Percentiles rank a stretch among this genome's conserved stretches.
These are phyloP conservation scores for Neolamprologus tretocephalus DNA, from an alignment of 2,113 vertebrate species.

Conservation along the genomic window DNA sequence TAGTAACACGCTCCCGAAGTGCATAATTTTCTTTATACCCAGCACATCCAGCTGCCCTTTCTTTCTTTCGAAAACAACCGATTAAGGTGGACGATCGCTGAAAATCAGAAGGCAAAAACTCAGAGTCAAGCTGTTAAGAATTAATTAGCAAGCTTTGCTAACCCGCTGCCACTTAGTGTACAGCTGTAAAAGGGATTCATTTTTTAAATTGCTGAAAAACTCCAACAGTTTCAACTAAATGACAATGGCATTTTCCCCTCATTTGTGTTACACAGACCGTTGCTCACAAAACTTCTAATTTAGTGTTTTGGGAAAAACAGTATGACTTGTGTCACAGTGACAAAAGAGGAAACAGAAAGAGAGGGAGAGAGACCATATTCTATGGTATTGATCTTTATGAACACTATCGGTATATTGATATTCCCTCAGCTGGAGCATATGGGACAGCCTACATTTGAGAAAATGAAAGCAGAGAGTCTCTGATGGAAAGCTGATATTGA, in stretches of 20 bases:
- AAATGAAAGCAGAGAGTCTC: constrained; percentile 47
- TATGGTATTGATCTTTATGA: constrained; percentile 61
- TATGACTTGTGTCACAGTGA: constrained; percentile 41
- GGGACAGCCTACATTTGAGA: constrained; percentile 35
- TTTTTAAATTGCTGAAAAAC: constrained; percentile 8
- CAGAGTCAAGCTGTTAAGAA: not conserved
- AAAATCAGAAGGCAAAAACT: not conserved
- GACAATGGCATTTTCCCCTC: constrained; percentile 8
- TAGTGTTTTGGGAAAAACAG: constrained; percentile 5
- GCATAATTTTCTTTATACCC: not conserved
- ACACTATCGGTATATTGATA: constrained; percentile 62
- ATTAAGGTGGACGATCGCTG: not conserved
- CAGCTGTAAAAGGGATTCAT: not conserved
- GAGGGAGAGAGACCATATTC: constrained; percentile 41
- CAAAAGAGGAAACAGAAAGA: not conserved
- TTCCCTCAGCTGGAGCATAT: constrained; percentile 51
- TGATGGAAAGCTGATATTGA: constrained; percentile 45
- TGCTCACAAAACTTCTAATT: constrained; percentile 32
- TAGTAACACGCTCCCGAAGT: not conserved
- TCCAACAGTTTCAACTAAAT: not conserved
- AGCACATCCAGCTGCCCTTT: not conserved
- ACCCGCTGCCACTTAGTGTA: not conserved
- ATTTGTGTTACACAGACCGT: constrained; percentile 44
- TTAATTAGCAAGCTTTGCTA: not conserved
- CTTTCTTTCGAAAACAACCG: not conserved